Base-by-base conservation (phyloP, 2,888 invertebrate species). In the Fissipunctia ypsillon region DNA sequence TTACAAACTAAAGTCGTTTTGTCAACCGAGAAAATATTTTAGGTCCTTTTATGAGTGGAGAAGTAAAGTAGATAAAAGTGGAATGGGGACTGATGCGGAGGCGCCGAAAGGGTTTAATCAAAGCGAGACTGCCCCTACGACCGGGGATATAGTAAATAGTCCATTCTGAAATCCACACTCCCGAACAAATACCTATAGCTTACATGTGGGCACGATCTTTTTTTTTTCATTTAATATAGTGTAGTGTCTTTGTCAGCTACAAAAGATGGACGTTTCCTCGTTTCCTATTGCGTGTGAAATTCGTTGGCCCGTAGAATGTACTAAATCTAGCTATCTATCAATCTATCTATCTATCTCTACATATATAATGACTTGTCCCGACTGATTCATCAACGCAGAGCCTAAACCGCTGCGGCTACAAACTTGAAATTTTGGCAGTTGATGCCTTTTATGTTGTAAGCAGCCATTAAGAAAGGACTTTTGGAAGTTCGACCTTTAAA, bases 91-190 rank as follows among this genome's bases (percentile, higher is more conserved):
- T 89, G 85, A 88, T 88, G 90, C 84, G 85, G 84, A 89, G 86
- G 88, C 90, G 89, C 85, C 89, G 89, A 92, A 93, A 93, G 93
- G 92, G 92, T 94, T 93, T 94, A 95, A 94, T 95, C 94, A 94
- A 93, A 94, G 92, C 89, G 89, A 89, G 89, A 87, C 90, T 90
- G 87, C 90, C 89, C 90, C 88, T 89, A 88, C 91, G 89, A 91
- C 89, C 90, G 89, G 88, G 88, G 89, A 88, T 90, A 90, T 91
- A 92, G 93, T 93, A 94, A 93, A 95, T 87, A 85, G 87, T 78
- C 85, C 69, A 83, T 85, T 80, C 87, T 69, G 80, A 80, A 85
- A 87, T 85, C 77, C 87, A 80, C 83, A 85, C 83, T 75, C 85
- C 56, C 67, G 60, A 78, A 73, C 74, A 68, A 70, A 74, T 79